Evolutionary conservation across 2,797 vertebrate species (phyloP).

Genomic region (Bucorvus abyssinicus): DNA sequence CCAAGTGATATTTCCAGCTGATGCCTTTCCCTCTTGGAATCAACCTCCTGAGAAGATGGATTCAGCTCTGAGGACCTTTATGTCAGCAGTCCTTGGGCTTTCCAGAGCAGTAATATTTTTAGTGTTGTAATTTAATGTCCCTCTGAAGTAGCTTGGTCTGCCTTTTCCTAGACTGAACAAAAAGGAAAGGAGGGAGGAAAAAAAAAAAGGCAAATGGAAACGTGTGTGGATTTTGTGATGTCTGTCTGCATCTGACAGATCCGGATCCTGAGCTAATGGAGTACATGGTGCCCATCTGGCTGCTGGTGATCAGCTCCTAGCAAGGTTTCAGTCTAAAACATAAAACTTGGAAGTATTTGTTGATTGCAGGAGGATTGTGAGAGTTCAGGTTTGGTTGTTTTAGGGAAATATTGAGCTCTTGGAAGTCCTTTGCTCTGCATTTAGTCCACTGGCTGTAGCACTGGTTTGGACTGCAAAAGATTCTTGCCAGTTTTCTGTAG

Average conservation of each 20-base stretch:
- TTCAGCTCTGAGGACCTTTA: conserved; percentile 20
- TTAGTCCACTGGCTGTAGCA: neutral
- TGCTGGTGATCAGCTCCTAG: neutral
- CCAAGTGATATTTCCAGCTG: neutral
- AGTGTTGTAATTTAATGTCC: neutral
- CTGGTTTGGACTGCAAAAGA: neutral
- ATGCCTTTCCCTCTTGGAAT: neutral
- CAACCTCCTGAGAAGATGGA: neutral
- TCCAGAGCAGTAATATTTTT: neutral
- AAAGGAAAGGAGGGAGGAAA: neutral
- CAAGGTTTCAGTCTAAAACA: neutral
- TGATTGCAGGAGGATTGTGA: neutral
- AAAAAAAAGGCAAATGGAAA: neutral
- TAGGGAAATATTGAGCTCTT: neutral
- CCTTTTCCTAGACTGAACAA: neutral
- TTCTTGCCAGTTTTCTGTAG: neutral
- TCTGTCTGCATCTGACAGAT: neutral
- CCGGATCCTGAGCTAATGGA: neutral
- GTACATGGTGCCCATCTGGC: neutral
- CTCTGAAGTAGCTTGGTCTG: neutral
- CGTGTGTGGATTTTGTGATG: neutral
- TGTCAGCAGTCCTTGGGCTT: neutral
- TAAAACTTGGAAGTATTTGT: neutral
- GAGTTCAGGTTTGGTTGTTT: neutral
- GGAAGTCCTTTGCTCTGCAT: neutral